Base-by-base conservation (phyloP, 2,888 invertebrate genomes). In the Acronicta psi region DNA sequence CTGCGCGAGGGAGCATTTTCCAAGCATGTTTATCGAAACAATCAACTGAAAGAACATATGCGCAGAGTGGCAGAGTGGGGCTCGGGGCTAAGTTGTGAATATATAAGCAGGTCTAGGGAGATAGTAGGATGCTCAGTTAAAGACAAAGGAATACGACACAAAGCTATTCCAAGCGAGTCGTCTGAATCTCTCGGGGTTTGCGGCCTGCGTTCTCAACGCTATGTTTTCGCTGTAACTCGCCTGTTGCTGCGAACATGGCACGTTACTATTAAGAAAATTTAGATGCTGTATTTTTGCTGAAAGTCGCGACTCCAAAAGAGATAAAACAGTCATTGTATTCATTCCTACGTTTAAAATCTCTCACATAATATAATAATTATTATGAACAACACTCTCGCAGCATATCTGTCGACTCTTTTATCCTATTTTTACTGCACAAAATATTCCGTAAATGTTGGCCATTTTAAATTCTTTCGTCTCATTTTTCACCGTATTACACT, bases 401-500 rank as follows among this genome's bases (percentile, higher is more conserved):
- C 59, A 66, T 62, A 64, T 60, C 63, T 47, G n/a, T n/a, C n/a
- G 47, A 77, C 44, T 71, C 59, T 63, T 73, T 76, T 72, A 69
- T 68, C 41, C 29, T 60, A 71, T 76, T 70, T 73, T 69, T 69
- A 69, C 69, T 64, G 61, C 66, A 65, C 51, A 61, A 83, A 87
- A 84, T 84, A 84, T 88, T 85, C 70, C 77, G 82, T 82, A 83
- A 87, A 87, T 80, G 86, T 82, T 82, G 73, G 80, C 83, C 82
- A 80, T 88, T 89, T 85, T 78, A 84, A 86, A 90, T 88, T 86
- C 83, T 84, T 85, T 81, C 80, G 73, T 84, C 84, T 83, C 84
- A 84, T 86, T 89, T 87, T 87, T 87, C 83, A 84, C 82, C 80
- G 84, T 83, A 86, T 89, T 86, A 87, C 86, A 83, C 80, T 79